A percentile compares a stretch with the other conserved stretches of the same genome.
Conservation (phyloP, 2,113 vertebrate species). For the Heliornis fulica region DNA sequence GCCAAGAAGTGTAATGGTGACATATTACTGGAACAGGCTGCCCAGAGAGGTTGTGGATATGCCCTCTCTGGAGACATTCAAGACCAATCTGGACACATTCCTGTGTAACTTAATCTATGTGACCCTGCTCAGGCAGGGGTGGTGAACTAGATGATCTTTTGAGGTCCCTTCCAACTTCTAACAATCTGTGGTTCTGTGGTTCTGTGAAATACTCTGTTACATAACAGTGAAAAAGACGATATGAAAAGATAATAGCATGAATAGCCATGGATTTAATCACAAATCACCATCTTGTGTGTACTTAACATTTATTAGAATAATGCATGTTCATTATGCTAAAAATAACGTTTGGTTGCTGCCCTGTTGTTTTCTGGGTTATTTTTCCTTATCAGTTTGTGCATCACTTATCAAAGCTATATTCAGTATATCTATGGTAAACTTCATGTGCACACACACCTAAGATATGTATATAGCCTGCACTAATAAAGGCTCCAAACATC, state of each 20-base stretch:
- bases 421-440: background rate
- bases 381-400: background rate
- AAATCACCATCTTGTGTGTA: background rate
- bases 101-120: too few species aligned
- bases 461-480: background rate
- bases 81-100: too few species aligned
- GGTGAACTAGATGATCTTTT: too few species aligned
- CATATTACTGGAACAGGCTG: too few species aligned
- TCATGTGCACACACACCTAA: background rate
- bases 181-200: too few species aligned
- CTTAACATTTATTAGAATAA: background rate
- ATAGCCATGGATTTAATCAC: background rate
- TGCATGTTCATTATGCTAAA: background rate
- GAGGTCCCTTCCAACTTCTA: too few species aligned
- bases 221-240: background rate
- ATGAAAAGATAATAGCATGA: background rate
- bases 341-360: background rate
- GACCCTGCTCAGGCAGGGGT: too few species aligned
- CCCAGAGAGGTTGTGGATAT: too few species aligned
- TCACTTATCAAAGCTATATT: background rate
- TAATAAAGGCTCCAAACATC: background rate
- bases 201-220: background rate
- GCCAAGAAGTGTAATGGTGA: too few species aligned
- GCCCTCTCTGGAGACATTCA: too few species aligned
- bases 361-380: accelerated